phyloP scores from a whole-genome alignment of 2,113 vertebrate genomes.

The Mustela nigripes region DNA sequence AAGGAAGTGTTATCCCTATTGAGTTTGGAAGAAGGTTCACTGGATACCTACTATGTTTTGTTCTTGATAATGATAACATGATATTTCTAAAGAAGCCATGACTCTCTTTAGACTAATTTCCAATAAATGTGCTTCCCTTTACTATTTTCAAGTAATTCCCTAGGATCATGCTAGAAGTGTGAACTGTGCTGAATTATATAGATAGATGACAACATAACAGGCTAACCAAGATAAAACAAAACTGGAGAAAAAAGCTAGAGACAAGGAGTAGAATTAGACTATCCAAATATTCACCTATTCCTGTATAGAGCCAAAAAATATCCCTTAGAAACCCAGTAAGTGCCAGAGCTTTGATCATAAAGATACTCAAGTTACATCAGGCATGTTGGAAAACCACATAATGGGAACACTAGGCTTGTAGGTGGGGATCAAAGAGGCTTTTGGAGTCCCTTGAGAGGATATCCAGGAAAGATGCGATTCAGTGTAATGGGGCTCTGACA shows the following conservation, averaged over 20 bases:
- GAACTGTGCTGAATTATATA: background rate
- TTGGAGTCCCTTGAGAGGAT: too few relatives aligned
- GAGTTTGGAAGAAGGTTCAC: background rate
- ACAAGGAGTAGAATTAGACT: background rate
- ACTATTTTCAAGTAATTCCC: background rate
- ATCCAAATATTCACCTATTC: background rate
- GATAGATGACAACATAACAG: background rate
- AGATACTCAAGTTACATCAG: background rate
- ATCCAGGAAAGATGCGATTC: background rate
- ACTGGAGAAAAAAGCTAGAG: background rate
- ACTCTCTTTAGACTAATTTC: background rate
- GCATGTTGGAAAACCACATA: background rate
- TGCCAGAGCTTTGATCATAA: background rate
- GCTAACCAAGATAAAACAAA: background rate
- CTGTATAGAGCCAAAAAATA: background rate
- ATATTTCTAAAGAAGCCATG: background rate
- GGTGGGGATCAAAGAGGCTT: rapidly evolving
- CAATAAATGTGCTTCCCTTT: background rate
- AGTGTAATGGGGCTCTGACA: rapidly evolving
- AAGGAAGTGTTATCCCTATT: background rate
- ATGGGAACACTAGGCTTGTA: background rate
- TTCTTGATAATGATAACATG: background rate
- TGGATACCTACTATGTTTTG: background rate
- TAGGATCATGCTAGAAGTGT: background rate
- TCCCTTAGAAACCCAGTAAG: background rate